Evolutionary conservation across 2,797 vertebrate species (phyloP).

Genomic region (Sebastes diaconus): DNA sequence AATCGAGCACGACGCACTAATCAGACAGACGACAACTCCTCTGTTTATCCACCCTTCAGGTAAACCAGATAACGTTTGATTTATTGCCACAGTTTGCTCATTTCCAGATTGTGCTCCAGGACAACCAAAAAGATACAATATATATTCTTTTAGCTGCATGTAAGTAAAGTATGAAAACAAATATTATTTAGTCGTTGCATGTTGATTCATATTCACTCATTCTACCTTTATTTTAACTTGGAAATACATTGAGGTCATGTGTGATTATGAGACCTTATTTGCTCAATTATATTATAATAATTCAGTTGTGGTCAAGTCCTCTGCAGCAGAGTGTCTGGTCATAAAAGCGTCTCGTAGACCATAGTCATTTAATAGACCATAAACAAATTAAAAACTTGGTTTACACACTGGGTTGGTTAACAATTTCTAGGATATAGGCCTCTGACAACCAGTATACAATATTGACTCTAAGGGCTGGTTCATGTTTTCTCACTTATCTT

Average conservation of each 20-base stretch:
- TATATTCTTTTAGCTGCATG: neutral
- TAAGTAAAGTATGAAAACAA: neutral
- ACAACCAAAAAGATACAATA: neutral
- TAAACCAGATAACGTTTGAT: constrained; percentile 33
- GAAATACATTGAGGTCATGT: no score
- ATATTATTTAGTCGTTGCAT: neutral
- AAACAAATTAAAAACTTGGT: neutral
- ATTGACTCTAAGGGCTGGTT: neutral
- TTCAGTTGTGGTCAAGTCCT: neutral
- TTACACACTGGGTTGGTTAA: neutral
- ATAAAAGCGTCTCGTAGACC: neutral
- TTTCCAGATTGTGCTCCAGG: neutral
- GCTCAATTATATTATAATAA: neutral
- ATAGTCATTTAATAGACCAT: no score
- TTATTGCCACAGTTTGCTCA: neutral
- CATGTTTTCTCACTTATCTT: neutral
- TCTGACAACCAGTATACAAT: neutral
- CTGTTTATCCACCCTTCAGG: constrained; percentile 56
- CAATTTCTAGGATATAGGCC: neutral
- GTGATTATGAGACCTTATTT: no score
- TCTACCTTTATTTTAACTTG: no score
- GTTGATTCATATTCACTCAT: neutral
- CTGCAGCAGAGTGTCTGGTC: neutral
- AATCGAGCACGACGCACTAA: constrained; percentile 12
- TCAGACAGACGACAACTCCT: constrained; percentile 28